These are phyloP conservation scores for Euzophera pinguis DNA, from an alignment of 2,888 invertebrate genomes.

Conservation along the genomic window DNA sequence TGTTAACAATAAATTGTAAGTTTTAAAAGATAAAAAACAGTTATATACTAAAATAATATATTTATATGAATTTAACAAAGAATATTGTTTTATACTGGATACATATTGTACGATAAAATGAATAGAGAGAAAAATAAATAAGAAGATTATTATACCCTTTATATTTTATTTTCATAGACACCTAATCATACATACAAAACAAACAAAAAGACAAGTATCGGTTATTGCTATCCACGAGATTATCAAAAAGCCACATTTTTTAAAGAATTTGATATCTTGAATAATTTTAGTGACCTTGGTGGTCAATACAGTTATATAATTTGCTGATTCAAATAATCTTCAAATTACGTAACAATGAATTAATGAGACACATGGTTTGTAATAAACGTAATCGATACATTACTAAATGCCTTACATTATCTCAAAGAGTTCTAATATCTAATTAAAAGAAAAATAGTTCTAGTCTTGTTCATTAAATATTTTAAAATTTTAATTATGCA, in stretches of 20 bases:
- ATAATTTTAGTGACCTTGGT: slow-evolving; percentile 7
- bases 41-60: slow-evolving; percentile 79
- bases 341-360: not conserved
- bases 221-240: too few species aligned
- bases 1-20: slow-evolving; percentile 79
- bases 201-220: too few species aligned
- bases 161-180: slow-evolving; percentile 53
- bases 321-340: not conserved
- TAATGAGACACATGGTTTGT: not conserved
- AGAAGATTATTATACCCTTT: slow-evolving; percentile 78
- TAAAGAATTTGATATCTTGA: not conserved
- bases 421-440: too few species aligned
- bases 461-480: too few species aligned
- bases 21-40: slow-evolving; percentile 74
- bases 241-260: too few species aligned
- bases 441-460: too few species aligned
- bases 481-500: too few species aligned
- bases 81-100: slow-evolving; percentile 79
- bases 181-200: not conserved
- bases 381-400: not conserved
- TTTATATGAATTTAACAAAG: slow-evolving; percentile 79
- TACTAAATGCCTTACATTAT: too few species aligned
- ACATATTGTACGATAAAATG: slow-evolving; percentile 74
- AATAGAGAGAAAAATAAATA: slow-evolving; percentile 71
- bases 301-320: slow-evolving; percentile 5